phyloP scores from a whole-genome alignment of 2,888 invertebrate genomes.

The Protophormia terraenovae region DNA sequence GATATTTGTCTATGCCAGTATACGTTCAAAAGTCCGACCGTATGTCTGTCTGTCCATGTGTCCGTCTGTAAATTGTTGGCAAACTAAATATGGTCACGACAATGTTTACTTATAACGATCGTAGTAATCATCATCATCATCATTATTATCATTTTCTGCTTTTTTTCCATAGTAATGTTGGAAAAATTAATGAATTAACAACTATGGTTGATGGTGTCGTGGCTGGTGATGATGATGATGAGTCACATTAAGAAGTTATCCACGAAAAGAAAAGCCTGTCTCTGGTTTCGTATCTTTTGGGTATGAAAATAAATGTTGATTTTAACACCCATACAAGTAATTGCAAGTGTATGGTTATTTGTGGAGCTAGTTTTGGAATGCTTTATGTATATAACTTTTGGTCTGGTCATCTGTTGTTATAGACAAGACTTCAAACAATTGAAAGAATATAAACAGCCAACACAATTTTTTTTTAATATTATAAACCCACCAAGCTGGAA shows the following conservation, averaged over 20 bases:
- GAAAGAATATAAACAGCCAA: slow-evolving; percentile 13
- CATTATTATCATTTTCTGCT: neutral
- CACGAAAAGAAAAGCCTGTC: slow-evolving; percentile 28
- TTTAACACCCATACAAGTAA: slow-evolving; percentile 68
- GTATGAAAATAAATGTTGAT: slow-evolving; percentile 58
- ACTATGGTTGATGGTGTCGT: slow-evolving; percentile 2
- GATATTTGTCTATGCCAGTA: slow-evolving; percentile 49
- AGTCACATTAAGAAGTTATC: slow-evolving; percentile 56
- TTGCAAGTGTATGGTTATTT: slow-evolving; percentile 28
- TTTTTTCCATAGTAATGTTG: slow-evolving; percentile 2
- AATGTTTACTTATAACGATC: slow-evolving; percentile 64
- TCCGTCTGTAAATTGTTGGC: neutral
- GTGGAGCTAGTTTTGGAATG: slow-evolving; percentile 23
- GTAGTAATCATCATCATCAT: slow-evolving; percentile 8
- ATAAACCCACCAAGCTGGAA: slow-evolving; percentile 34
- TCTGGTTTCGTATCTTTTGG: slow-evolving; percentile 6
- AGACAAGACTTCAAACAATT: slow-evolving; percentile 42
- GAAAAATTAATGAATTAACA: slow-evolving; percentile 40
- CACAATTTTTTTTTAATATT: slow-evolving; percentile 25
- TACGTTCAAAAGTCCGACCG: too few species aligned
- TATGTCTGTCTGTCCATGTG: neutral
- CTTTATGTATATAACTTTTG: slow-evolving; percentile 35
- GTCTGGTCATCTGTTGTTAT: slow-evolving; percentile 60
- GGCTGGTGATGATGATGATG: slow-evolving; percentile 60
- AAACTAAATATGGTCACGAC: slow-evolving; percentile 62